Evolutionary conservation across 2,113 vertebrate genomes (phyloP).

Genomic region (Corythaixoides concolor): DNA sequence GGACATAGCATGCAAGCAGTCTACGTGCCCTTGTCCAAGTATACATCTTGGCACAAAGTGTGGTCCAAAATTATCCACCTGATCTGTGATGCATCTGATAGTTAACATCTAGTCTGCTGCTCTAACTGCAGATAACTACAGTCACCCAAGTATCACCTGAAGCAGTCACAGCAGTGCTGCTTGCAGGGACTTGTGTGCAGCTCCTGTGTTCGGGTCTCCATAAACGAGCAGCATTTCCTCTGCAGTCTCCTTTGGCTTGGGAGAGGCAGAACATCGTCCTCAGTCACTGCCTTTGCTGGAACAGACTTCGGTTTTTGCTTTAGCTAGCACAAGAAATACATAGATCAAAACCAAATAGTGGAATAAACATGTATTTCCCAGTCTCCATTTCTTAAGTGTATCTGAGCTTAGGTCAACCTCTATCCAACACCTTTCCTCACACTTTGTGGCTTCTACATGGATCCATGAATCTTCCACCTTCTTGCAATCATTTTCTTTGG

Average conservation of each 20-base stretch:
- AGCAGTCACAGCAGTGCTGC: neutral
- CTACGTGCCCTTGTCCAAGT: neutral
- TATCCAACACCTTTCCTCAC: neutral
- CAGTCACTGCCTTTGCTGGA: neutral
- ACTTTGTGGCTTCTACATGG: neutral
- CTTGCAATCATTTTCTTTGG: neutral
- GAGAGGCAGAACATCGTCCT: neutral
- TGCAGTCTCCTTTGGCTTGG: neutral
- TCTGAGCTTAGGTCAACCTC: neutral
- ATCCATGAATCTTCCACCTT: neutral
- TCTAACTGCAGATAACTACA: neutral
- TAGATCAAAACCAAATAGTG: neutral
- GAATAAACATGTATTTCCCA: neutral
- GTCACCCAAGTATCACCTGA: neutral
- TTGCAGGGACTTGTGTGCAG: neutral
- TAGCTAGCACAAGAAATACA: neutral
- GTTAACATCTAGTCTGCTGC: neutral
- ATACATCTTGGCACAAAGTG: neutral
- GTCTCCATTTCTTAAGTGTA: neutral
- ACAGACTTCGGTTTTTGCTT: neutral
- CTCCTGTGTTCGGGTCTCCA: neutral
- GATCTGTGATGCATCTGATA: neutral
- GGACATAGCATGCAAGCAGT: neutral
- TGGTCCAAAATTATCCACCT: neutral
- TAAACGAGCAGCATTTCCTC: neutral